These are phyloP conservation scores for Actias luna DNA, from an alignment of 2,888 invertebrate genomes.

Conservation along the genomic window DNA sequence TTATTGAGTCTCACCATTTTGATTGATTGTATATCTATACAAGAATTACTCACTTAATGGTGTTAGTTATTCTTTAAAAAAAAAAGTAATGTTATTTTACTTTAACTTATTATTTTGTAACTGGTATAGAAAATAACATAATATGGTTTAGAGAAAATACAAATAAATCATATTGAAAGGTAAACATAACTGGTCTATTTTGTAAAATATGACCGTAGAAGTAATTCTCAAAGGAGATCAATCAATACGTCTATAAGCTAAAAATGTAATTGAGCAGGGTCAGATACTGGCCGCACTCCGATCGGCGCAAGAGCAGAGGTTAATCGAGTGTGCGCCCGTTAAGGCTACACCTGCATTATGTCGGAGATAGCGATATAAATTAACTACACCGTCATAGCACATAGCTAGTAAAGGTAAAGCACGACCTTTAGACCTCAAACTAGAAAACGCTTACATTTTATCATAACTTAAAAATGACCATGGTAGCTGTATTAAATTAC, in stretches of 20 bases:
- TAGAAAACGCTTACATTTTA: background rate
- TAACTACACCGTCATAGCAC: background rate
- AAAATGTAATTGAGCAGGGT: constrained; percentile 66
- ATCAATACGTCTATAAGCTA: constrained; percentile 55
- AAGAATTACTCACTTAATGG: too few species aligned
- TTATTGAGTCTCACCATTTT: too few species aligned
- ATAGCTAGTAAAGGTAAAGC: background rate
- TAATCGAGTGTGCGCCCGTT: constrained; percentile 61
- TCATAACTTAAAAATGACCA: background rate
- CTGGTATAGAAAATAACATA: background rate
- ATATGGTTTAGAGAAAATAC: background rate
- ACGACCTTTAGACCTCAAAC: background rate
- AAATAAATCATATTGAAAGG: background rate
- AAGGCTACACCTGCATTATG: constrained; percentile 30
- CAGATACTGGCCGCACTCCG: constrained; percentile 45
- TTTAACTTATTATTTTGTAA: background rate
- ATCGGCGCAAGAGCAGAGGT: constrained; percentile 64
- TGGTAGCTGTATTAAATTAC: background rate
- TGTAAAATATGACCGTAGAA: background rate
- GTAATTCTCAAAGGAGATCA: constrained; percentile 44
- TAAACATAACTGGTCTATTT: background rate
- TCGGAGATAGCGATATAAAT: constrained; percentile 33
- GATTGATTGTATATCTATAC: too few species aligned
- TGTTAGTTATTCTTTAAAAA: too few species aligned
- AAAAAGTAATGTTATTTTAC: too few species aligned